Percentiles rank a stretch among this genome's conserved stretches.
Evolutionary conservation across 2,888 invertebrate species (phyloP).

Genomic region (Spodoptera littoralis): DNA sequence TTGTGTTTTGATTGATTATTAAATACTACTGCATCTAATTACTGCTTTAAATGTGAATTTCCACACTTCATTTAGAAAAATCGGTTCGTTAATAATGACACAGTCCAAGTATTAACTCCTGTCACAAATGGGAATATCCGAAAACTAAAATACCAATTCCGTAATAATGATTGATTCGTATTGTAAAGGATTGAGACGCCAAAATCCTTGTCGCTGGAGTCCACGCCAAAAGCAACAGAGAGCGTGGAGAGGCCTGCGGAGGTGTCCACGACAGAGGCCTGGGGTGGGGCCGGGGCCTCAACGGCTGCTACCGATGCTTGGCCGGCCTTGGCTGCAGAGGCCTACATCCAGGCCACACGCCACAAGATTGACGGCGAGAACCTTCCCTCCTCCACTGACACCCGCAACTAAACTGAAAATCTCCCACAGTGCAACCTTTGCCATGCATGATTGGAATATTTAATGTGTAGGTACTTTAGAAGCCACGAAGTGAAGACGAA

Average conservation of each 20-base stretch:
- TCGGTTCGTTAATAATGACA: too few relatives aligned
- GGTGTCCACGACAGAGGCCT: conserved; percentile 82
- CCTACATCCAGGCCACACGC: conserved; percentile 80
- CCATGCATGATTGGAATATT: too few relatives aligned
- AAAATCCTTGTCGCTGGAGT: conserved; percentile 82
- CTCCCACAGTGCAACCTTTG: not conserved
- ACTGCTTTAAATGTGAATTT: too few relatives aligned
- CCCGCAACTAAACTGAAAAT: conserved; percentile 75
- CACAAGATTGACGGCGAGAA: conserved; percentile 86
- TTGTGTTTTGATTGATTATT: too few relatives aligned
- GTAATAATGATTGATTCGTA: too few relatives aligned
- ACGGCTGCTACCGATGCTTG: conserved; percentile 72
- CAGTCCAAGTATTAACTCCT: too few relatives aligned
- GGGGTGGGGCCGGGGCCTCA: conserved; percentile 67
- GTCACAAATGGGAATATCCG: too few relatives aligned
- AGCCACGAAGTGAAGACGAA: too few relatives aligned
- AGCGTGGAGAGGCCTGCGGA: conserved; percentile 80
- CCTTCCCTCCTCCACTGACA: conserved; percentile 84
- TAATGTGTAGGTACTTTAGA: too few relatives aligned
- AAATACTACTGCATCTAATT: too few relatives aligned
- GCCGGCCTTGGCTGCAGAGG: conserved; percentile 80
- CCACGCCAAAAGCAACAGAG: conserved; percentile 71
- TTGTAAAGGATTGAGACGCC: conserved; percentile 82
- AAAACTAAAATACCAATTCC: too few relatives aligned
- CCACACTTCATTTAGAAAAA: too few relatives aligned